A percentile compares a stretch with the other conserved stretches of the same genome.
These are phyloP conservation scores for Sardina pilchardus DNA, from an alignment of 2,113 vertebrate species.

Conservation along the genomic window DNA sequence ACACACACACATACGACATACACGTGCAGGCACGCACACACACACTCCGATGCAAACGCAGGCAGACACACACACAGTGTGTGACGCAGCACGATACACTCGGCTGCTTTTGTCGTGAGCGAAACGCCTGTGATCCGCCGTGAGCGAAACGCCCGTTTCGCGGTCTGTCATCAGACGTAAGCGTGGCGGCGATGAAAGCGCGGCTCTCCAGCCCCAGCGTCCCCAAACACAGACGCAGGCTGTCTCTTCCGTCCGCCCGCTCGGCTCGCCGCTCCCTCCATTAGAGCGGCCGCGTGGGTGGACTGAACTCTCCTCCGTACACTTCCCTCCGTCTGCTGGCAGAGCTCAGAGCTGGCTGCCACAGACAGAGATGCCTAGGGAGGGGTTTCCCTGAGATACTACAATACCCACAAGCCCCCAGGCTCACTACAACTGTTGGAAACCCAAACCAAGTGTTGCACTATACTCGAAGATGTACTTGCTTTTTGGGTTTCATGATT, in stretches of 20 bases:
- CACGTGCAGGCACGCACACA: neutral
- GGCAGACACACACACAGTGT: neutral
- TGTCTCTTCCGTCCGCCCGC: neutral
- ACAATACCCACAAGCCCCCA: neutral
- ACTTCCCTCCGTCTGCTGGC: neutral
- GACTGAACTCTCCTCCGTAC: neutral
- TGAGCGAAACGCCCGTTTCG: neutral
- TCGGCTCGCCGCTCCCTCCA: neutral
- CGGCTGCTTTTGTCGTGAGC: neutral
- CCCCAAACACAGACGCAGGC: neutral
- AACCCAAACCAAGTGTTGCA: neutral
- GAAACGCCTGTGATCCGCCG: neutral
- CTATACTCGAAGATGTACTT: no score
- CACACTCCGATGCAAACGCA: neutral
- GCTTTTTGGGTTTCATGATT: no score
- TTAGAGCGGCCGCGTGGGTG: neutral
- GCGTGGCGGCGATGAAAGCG: neutral
- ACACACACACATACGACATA: conserved; percentile 33
- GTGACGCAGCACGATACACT: neutral
- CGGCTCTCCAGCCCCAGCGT: neutral
- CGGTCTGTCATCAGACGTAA: neutral
- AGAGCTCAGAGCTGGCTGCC: neutral
- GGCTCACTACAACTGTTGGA: neutral
- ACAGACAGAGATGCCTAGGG: neutral
- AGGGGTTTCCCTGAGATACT: neutral